Percentiles rank a stretch among this genome's conserved stretches.
Conservation (phyloP, 1,140 invertebrate species). For the Zaprionus inermis region DNA sequence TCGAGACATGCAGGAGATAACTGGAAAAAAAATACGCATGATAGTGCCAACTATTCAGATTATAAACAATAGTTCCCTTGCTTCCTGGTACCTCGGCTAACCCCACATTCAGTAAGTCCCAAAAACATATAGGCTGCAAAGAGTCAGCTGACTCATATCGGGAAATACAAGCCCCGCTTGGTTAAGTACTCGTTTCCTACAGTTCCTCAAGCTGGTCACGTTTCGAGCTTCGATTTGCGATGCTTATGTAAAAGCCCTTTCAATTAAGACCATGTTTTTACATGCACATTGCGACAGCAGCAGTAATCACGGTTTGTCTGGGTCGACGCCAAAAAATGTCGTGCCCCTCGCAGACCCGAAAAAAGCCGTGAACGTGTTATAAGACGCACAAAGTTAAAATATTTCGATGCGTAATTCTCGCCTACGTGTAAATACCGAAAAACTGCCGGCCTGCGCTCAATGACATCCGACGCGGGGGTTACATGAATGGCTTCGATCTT, state of each 20-base stretch:
- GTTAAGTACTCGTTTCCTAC: not conserved
- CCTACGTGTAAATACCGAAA: conserved; percentile 56
- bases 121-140: not conserved
- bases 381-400: conserved; percentile 37
- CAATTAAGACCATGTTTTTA: not conserved
- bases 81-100: not conserved
- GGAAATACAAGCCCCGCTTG: not conserved
- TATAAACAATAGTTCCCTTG: too few relatives aligned
- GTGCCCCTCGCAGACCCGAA: conserved; percentile 40
- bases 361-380: conserved; percentile 58
- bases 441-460: conserved; percentile 20
- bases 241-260: conserved; percentile 43
- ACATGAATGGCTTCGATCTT: conserved; percentile 39
- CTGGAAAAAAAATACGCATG: too few relatives aligned
- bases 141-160: not conserved
- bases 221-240: not conserved
- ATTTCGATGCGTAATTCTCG: conserved; percentile 52
- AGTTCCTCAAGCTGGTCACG: not conserved
- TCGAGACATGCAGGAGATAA: too few relatives aligned
- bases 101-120: not conserved
- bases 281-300: not conserved
- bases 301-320: conserved; percentile 22
- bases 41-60: too few relatives aligned
- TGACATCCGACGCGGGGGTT: not conserved
- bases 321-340: conserved; percentile 36